Evolutionary conservation across 2,888 invertebrate genomes (phyloP), one percentile per base, ranked within the genome.

Genomic region (Scotopteryx bipunctaria): DNA sequence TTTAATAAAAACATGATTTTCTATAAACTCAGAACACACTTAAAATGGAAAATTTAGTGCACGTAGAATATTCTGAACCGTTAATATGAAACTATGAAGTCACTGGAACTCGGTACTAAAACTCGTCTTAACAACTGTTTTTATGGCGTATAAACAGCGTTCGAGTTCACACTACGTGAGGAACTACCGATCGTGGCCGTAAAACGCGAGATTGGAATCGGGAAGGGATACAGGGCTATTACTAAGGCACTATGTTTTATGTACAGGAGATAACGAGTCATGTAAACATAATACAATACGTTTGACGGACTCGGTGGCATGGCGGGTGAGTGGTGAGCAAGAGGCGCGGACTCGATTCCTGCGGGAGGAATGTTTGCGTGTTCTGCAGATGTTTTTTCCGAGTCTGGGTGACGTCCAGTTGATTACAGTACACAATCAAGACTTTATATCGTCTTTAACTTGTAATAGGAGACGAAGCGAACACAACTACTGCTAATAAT

Each of bases 141-240:
- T 63, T 63, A 63, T 51, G 53, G 44, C 43, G 23, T 44, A 57
- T 60, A 54, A 58, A 60, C 55, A 54, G 55, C 57, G 53, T 58
- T 52, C 19, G 40, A 55, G 52, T 56, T 61, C 49, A 43, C 57
- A 59, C 57, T 60, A 51, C 55, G 38, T 55, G 53, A 38, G 29
- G 53, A 51, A 51, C 52, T 48, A 46, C 35, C 46, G 48, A 45
- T 43, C 27, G 35, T 21, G 35, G 33, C 33, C 44, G 41, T 63
- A 61, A 61, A 61, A 61, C 43, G 48, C 35, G 37, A 49, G 51
- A 52, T 54, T 36, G 42, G 32, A 50, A 43, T 38, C 37, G 15
- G 9, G 15, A 32, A 37, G 23, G 49, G 41, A 37, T 42, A 19
- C 16, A 19, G 15, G 11, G 13, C 13, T 35, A 16, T 44, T 29